Conservation (phyloP, 2,888 invertebrate genomes). For the Amphipoea oculea region DNA sequence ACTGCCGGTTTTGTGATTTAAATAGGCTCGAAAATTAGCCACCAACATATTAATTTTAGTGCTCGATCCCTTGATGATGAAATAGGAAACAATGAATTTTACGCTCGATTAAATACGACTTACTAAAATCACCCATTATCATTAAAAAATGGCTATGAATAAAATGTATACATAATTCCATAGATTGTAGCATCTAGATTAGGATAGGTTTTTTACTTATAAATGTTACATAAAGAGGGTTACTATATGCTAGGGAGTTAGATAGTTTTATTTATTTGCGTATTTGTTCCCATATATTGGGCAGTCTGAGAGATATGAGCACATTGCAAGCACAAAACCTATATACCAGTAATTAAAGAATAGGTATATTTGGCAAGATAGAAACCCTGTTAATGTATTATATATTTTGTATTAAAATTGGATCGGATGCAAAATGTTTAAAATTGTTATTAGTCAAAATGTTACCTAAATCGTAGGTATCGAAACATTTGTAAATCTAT, state of each 20-base stretch:
- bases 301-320: conserved; percentile 41
- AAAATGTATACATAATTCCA: conserved; percentile 39
- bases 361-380: conserved; percentile 37
- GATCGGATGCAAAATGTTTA: conserved; percentile 41
- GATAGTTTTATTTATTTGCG: conserved; percentile 16
- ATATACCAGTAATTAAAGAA: conserved; percentile 15
- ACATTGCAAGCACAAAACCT: conserved; percentile 60
- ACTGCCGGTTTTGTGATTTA: conserved; percentile 1
- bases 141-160: conserved; percentile 59
- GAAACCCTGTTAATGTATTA: conserved; percentile 45
- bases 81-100: background rate
- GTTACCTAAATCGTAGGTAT: conserved; percentile 35
- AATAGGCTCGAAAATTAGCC: background rate
- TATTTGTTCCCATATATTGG: conserved; percentile 8
- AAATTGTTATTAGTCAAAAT: conserved; percentile 39
- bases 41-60: conserved; percentile 6
- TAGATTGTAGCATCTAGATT: conserved; percentile 54
- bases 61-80: background rate
- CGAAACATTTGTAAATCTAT: conserved; percentile 47
- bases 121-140: conserved; percentile 18
- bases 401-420: conserved; percentile 51
- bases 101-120: conserved; percentile 41
- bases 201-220: conserved; percentile 60
- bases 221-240: conserved; percentile 46
- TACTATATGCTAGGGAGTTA: conserved; percentile 24